Conservation (phyloP, 2,888 invertebrate species). For the Drosophila mayaguana region DNA sequence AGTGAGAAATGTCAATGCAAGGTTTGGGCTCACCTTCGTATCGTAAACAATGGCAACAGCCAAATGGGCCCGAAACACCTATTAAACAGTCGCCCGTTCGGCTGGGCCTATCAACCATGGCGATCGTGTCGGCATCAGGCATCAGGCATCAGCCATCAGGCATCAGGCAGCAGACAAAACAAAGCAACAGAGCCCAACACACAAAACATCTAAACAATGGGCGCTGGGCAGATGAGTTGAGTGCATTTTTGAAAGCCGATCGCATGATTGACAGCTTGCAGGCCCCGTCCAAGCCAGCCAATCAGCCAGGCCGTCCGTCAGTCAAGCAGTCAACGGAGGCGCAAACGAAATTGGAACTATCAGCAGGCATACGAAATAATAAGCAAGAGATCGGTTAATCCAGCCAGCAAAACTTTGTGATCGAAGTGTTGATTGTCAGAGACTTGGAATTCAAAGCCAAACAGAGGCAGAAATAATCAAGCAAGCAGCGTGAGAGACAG, state of each 20-base stretch:
- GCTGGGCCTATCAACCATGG: slow-evolving; percentile 23
- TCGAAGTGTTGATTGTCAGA: slow-evolving; percentile 56
- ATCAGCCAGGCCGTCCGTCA: slow-evolving; percentile 10
- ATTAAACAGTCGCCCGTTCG: slow-evolving; percentile 35
- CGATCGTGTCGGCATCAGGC: slow-evolving; percentile 45
- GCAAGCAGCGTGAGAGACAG: background rate
- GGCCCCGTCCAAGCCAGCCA: slow-evolving; percentile 12
- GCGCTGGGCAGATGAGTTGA: slow-evolving; percentile 65
- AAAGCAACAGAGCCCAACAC: slow-evolving; percentile 29
- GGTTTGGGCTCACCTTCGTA: slow-evolving; percentile 29
- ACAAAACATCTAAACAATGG: slow-evolving; percentile 64
- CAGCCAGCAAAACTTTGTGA: slow-evolving; percentile 37
- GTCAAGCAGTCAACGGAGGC: slow-evolving; percentile 37
- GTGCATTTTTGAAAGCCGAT: slow-evolving; percentile 62
- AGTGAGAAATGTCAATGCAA: slow-evolving; percentile 74
- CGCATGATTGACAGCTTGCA: slow-evolving; percentile 54
- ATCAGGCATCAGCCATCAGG: background rate
- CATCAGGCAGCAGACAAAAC: slow-evolving; percentile 18
- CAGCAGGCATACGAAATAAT: slow-evolving; percentile 35
- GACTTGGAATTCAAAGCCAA: slow-evolving; percentile 20
- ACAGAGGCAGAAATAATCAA: no score
- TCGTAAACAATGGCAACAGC: slow-evolving; percentile 42
- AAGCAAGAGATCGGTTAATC: slow-evolving; percentile 31
- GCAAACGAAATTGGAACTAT: slow-evolving; percentile 58
- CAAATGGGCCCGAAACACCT: slow-evolving; percentile 39